These are phyloP conservation scores for Sarcophaga peregrina DNA, from an alignment of 1,140 invertebrate genomes.

Conservation along the genomic window DNA sequence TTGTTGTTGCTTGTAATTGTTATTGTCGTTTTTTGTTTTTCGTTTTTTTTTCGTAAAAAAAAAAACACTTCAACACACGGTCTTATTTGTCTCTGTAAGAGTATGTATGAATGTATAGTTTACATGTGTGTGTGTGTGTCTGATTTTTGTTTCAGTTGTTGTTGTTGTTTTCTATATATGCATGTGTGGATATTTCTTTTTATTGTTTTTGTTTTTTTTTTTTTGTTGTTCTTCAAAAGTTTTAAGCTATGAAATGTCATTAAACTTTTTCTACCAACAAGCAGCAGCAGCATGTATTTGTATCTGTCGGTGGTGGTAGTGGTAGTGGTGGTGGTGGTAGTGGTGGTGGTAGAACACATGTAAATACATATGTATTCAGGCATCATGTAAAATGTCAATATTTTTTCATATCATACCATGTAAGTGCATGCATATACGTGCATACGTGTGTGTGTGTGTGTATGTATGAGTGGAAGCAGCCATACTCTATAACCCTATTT, in stretches of 20 bases:
- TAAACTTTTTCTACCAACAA: conserved; percentile 17
- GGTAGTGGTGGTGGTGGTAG: background rate
- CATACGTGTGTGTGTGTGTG: background rate
- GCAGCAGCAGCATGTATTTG: conserved; percentile 1
- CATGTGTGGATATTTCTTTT: background rate
- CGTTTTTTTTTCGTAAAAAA: no score
- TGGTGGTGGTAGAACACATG: background rate
- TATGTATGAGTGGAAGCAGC: background rate
- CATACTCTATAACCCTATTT: conserved; percentile 13
- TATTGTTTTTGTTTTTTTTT: background rate
- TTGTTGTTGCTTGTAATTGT: background rate
- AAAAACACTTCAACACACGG: no score
- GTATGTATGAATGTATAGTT: no score
- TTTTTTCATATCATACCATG: background rate
- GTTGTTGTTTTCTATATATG: background rate
- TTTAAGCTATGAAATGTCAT: conserved; percentile 39
- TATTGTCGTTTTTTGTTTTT: background rate
- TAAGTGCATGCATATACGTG: background rate
- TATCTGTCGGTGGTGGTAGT: background rate
- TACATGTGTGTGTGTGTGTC: background rate
- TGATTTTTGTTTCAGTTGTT: conserved; percentile 22
- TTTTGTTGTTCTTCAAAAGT: conserved; percentile 22
- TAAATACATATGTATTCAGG: no score
- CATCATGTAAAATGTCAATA: conserved; percentile 12
- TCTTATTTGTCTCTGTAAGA: no score